Evolutionary conservation across 2,888 invertebrate species (phyloP).

Genomic region (Drosophila mulleri): DNA sequence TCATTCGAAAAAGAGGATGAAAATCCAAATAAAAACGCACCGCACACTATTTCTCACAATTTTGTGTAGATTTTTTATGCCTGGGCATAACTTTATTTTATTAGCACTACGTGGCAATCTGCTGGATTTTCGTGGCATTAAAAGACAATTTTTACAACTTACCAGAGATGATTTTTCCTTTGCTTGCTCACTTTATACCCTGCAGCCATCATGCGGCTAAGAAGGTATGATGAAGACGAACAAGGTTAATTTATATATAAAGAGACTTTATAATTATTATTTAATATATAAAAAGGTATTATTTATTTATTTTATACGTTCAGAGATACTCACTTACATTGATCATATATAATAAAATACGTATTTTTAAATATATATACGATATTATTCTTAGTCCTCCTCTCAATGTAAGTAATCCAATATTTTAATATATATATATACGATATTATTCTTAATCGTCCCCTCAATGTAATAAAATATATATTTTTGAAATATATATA

Average conservation of each 20-base stretch:
- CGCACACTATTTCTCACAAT: slow-evolving; percentile 74
- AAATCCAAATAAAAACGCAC: slow-evolving; percentile 35
- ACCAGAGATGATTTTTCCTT: slow-evolving; percentile 67
- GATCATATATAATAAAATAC: background rate
- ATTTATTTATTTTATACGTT: background rate
- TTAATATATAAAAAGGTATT: background rate
- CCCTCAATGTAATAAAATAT: too few species aligned
- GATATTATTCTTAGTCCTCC: too few species aligned
- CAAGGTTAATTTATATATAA: background rate
- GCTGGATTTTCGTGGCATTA: slow-evolving; percentile 79
- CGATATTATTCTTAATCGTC: too few species aligned
- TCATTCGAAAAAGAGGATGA: slow-evolving; percentile 2
- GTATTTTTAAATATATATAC: background rate
- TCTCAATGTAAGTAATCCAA: too few species aligned
- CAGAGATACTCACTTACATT: fast-evolving
- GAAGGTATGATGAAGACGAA: background rate
- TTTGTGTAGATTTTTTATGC: slow-evolving; percentile 66
- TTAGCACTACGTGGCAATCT: slow-evolving; percentile 82
- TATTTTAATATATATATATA: too few species aligned
- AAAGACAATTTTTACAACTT: slow-evolving; percentile 81
- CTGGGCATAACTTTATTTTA: slow-evolving; percentile 79
- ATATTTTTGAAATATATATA: too few species aligned
- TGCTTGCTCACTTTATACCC: slow-evolving; percentile 42
- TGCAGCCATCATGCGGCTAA: background rate
- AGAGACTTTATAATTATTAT: background rate